These are phyloP conservation scores for Tetrax tetrax DNA, from an alignment of 2,113 vertebrate genomes.

Conservation along the genomic window DNA sequence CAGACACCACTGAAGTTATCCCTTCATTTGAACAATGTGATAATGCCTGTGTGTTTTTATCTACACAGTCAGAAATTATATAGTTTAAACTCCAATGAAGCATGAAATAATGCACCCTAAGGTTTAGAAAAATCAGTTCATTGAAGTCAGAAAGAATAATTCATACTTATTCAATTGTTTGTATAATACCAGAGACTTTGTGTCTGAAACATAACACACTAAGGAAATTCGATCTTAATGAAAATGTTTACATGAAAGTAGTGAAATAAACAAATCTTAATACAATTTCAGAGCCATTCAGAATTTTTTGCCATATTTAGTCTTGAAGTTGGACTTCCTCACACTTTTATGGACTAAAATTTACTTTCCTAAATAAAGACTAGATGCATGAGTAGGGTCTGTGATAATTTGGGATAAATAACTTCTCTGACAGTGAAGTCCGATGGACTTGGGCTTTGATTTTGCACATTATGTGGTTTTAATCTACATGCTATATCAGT, in stretches of 20 bases:
- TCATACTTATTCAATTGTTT: constrained; percentile 43
- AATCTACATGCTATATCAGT: not conserved
- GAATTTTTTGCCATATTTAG: not conserved
- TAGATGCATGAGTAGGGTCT: not conserved
- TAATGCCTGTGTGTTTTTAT: constrained; percentile 17
- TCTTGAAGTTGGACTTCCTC: not conserved
- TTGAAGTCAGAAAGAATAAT: not conserved
- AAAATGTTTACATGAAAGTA: not conserved
- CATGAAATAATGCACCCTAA: constrained; percentile 30
- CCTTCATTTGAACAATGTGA: constrained; percentile 39
- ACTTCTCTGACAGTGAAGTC: not conserved
- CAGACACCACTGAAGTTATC: not conserved
- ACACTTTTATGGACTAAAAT: not conserved
- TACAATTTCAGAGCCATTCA: not conserved
- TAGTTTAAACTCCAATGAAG: constrained; percentile 31
- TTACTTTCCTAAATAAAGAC: not conserved
- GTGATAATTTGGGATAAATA: not conserved
- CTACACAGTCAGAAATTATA: constrained; percentile 28
- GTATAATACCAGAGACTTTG: not conserved
- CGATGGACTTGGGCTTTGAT: not conserved
- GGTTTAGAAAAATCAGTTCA: constrained; percentile 23
- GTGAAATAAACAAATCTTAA: not conserved
- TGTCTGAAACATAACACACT: not conserved
- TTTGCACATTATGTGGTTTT: not conserved
- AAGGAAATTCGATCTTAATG: constrained; percentile 1